Conservation (phyloP, 2,113 vertebrate species). For the Prietella phreatophila region DNA sequence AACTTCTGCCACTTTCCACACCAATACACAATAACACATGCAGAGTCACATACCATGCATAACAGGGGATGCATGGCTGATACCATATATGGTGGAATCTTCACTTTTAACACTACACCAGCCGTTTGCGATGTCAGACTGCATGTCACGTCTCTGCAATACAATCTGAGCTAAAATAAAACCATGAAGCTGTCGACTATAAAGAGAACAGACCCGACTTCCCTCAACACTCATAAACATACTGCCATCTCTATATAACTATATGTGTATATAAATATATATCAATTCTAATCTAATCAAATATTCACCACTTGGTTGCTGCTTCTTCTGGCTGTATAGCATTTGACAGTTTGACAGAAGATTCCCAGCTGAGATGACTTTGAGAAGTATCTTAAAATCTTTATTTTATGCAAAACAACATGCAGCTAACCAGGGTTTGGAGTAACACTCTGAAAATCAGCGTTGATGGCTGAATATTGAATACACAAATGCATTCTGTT, state of each 20-base stretch:
- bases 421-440: not conserved
- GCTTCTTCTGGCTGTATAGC: not conserved
- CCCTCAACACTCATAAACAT: not conserved
- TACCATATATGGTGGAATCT: constrained; percentile 16
- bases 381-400: constrained; percentile 3
- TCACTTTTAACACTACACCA: not conserved
- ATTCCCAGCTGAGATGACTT: constrained; percentile 30
- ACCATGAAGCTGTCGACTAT: not conserved
- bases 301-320: not conserved
- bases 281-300: constrained; percentile 30
- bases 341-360: constrained; percentile 43
- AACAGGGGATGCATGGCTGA: constrained; percentile 8
- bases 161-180: constrained; percentile 9
- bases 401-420: constrained; percentile 29
- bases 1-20: constrained; percentile 47
- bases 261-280: not conserved
- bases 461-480: not conserved
- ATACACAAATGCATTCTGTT: not conserved
- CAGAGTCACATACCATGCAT: constrained; percentile 3
- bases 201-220: constrained; percentile 1
- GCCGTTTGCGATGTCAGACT: constrained; percentile 21
- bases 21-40: constrained; percentile 30
- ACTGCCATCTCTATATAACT: not conserved
- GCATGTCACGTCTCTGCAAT: not conserved
- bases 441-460: not conserved